Evolutionary conservation across 2,113 vertebrate genomes (phyloP).

Genomic region (Proteles cristata): DNA sequence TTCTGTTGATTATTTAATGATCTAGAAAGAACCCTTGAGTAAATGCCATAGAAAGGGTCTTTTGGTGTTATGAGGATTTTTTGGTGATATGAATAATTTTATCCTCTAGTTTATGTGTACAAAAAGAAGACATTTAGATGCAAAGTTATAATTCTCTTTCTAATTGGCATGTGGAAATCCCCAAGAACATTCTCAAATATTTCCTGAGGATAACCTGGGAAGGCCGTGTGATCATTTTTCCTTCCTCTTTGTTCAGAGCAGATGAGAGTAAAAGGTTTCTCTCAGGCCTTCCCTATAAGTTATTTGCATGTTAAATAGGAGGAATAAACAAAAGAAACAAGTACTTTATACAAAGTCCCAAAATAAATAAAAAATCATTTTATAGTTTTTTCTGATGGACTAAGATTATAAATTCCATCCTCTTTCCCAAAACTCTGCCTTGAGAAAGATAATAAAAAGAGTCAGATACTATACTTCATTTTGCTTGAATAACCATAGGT

Average conservation of each 20-base stretch:
- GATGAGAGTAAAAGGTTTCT: not conserved
- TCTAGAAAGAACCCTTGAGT: not conserved
- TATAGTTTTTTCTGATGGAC: not conserved
- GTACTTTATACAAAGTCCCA: not conserved
- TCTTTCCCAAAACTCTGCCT: not conserved
- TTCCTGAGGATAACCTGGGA: not conserved
- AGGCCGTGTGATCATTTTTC: not conserved
- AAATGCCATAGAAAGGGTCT: not conserved
- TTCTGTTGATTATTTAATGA: not conserved
- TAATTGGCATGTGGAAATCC: not conserved
- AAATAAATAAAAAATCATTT: not conserved
- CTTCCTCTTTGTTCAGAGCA: not conserved
- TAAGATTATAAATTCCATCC: not conserved
- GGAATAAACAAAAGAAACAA: not conserved
- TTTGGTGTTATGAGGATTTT: not conserved
- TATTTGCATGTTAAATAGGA: not conserved
- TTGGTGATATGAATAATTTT: not conserved
- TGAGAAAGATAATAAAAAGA: not conserved
- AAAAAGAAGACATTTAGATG: not conserved
- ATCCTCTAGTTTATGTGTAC: not conserved
- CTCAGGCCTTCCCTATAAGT: not conserved
- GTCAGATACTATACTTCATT: no score
- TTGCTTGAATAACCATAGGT: not conserved
- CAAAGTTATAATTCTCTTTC: not conserved
- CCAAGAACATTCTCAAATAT: not conserved